Percentiles rank a stretch among this genome's conserved stretches.
These are phyloP conservation scores for Aphrophora alni DNA, from an alignment of 2,888 invertebrate species.

Conservation along the genomic window DNA sequence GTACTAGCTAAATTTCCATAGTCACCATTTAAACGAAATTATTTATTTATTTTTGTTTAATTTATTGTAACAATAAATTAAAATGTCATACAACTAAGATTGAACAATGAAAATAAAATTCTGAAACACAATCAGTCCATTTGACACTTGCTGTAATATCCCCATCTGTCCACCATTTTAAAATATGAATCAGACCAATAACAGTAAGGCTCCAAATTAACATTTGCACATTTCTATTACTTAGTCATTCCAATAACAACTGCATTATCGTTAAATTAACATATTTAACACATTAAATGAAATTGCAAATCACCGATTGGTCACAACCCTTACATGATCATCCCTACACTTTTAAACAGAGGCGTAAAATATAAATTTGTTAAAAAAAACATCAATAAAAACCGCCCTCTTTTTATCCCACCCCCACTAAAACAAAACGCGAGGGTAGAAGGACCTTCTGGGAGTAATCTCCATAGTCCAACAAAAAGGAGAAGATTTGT, in stretches of 20 bases:
- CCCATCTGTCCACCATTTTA: neutral
- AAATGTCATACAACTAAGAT: too few species aligned
- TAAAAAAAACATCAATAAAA: constrained; percentile 34
- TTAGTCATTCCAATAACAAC: neutral
- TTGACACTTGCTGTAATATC: too few species aligned
- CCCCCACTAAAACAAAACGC: constrained; percentile 27
- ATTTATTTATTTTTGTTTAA: too few species aligned
- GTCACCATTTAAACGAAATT: too few species aligned
- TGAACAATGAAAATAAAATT: too few species aligned
- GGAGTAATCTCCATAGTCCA: constrained; percentile 40
- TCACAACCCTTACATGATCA: neutral
- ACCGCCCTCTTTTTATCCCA: constrained; percentile 14
- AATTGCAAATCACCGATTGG: constrained; percentile 2
- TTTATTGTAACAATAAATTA: too few species aligned
- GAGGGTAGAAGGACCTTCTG: constrained; percentile 33
- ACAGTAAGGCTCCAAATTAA: neutral
- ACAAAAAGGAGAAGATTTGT: constrained; percentile 38
- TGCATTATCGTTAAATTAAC: neutral
- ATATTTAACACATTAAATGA: neutral
- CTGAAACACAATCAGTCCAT: neutral
- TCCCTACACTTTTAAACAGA: constrained; percentile 12
- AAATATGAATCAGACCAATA: neutral
- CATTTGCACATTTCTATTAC: neutral
- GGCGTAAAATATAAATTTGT: constrained; percentile 38
- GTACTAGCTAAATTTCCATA: too few species aligned